phyloP scores from a whole-genome alignment of 35 echinoderm and acorn worm genomes.

The Patiria miniata region DNA sequence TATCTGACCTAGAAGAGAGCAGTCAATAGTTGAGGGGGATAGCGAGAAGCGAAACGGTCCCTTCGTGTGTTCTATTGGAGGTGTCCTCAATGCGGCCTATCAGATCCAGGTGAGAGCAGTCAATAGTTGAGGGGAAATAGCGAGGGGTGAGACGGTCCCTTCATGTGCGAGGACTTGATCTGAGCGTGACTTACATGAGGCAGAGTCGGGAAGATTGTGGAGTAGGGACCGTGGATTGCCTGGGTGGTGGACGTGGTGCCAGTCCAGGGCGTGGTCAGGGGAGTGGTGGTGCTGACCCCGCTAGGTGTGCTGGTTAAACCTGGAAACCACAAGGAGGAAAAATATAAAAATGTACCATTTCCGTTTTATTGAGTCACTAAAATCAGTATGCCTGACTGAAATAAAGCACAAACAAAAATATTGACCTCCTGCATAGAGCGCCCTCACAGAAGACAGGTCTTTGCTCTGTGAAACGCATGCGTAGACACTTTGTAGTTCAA shows the following conservation, averaged over 20 bases:
- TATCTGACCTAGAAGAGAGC: background rate
- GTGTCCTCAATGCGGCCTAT: too few relatives aligned
- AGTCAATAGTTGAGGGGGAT: slow-evolving; percentile 82
- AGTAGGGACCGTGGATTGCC: slow-evolving; percentile 83
- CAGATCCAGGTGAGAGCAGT: background rate
- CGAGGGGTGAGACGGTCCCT: slow-evolving; percentile 71
- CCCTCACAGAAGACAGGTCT: too few relatives aligned
- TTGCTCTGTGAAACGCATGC: too few relatives aligned
- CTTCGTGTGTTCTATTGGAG: too few relatives aligned
- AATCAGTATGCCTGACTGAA: too few relatives aligned
- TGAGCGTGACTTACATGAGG: slow-evolving; percentile 66
- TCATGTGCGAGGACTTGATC: slow-evolving; percentile 87
- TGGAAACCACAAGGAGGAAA: background rate
- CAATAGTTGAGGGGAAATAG: slow-evolving; percentile 93
- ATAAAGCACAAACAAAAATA: too few relatives aligned
- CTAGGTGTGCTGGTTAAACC: slow-evolving; percentile 32
- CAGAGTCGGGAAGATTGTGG: slow-evolving; percentile 83
- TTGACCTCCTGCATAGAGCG: too few relatives aligned
- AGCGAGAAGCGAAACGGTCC: slow-evolving; percentile 67
- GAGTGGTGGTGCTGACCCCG: slow-evolving; percentile 36
- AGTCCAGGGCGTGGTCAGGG: slow-evolving; percentile 52
- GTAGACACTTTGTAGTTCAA: too few relatives aligned
- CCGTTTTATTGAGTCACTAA: too few relatives aligned
- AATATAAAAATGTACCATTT: background rate
- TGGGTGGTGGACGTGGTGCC: slow-evolving; percentile 62